A percentile compares a stretch with the other conserved stretches of the same genome.
Evolutionary conservation across 2,888 invertebrate species (phyloP).

Genomic region (Sesamia inferens): DNA sequence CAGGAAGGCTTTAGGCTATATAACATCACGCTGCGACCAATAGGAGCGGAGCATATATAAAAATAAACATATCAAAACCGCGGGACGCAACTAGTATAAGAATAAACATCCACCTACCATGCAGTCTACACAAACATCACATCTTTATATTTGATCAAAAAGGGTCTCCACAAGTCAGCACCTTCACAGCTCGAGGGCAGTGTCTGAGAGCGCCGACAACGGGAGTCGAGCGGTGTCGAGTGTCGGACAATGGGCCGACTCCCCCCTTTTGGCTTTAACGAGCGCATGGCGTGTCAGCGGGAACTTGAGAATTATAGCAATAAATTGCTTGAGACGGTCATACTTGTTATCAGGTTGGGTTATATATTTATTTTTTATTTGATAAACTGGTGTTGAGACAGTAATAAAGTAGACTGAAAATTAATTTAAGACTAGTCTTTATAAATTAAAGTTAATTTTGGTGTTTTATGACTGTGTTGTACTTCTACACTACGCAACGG

Average conservation of each 20-base stretch:
- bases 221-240: slow-evolving; percentile 45
- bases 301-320: slow-evolving; percentile 49
- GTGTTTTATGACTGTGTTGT: not conserved
- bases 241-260: slow-evolving; percentile 43
- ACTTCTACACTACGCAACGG: not conserved
- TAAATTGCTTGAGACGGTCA: slow-evolving; percentile 41
- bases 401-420: not conserved
- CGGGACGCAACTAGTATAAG: too few species aligned
- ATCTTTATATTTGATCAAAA: slow-evolving; percentile 52
- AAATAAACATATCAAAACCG: too few species aligned
- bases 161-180: slow-evolving; percentile 38
- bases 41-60: too few species aligned
- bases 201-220: slow-evolving; percentile 49
- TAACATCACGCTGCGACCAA: too few species aligned
- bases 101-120: not conserved
- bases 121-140: slow-evolving; percentile 11
- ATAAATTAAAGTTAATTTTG: not conserved
- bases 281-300: slow-evolving; percentile 53
- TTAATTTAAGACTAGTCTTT: not conserved
- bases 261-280: slow-evolving; percentile 51
- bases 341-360: slow-evolving; percentile 10
- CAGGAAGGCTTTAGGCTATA: too few species aligned
- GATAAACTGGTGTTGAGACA: not conserved
- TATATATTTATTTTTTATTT: slow-evolving; percentile 12
- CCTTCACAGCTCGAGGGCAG: slow-evolving; percentile 37